These are phyloP conservation scores for Agapostemon virescens DNA, from an alignment of 2,888 invertebrate genomes.

Conservation along the genomic window DNA sequence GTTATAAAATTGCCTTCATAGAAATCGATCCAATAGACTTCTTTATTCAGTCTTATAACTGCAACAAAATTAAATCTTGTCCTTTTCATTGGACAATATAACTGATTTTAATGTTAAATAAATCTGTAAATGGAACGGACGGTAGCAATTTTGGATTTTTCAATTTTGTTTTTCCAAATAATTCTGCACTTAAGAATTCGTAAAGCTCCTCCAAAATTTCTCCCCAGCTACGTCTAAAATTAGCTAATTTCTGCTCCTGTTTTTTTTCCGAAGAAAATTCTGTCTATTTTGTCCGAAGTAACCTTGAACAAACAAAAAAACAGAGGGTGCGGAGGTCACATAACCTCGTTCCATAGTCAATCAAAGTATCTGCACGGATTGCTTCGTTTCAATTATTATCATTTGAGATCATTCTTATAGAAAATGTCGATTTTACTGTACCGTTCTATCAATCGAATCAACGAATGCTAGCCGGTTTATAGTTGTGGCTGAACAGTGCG, in stretches of 20 bases:
- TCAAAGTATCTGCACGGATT: neutral
- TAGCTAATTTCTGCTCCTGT: neutral
- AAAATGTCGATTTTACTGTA: neutral
- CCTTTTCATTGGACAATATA: too few relatives aligned
- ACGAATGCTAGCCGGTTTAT: neutral
- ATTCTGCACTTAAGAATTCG: too few relatives aligned
- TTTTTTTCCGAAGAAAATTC: neutral
- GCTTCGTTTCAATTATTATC: neutral
- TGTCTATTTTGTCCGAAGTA: neutral
- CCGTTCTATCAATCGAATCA: neutral
- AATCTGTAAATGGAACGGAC: neutral
- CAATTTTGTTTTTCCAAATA: too few relatives aligned
- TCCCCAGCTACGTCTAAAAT: neutral
- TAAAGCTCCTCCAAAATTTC: too few relatives aligned
- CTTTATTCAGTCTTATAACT: too few relatives aligned
- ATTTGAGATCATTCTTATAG: neutral
- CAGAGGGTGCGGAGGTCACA: slow-evolving; percentile 7
- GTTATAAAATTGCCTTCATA: too few relatives aligned
- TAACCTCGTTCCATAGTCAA: slow-evolving; percentile 33
- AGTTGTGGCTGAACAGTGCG: neutral
- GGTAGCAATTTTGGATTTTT: neutral
- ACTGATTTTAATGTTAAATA: neutral
- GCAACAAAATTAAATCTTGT: too few relatives aligned
- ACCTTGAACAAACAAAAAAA: neutral
- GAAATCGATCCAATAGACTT: too few relatives aligned